Evolutionary conservation across 2,113 vertebrate genomes (phyloP).

Genomic region (Colinus virginianus): DNA sequence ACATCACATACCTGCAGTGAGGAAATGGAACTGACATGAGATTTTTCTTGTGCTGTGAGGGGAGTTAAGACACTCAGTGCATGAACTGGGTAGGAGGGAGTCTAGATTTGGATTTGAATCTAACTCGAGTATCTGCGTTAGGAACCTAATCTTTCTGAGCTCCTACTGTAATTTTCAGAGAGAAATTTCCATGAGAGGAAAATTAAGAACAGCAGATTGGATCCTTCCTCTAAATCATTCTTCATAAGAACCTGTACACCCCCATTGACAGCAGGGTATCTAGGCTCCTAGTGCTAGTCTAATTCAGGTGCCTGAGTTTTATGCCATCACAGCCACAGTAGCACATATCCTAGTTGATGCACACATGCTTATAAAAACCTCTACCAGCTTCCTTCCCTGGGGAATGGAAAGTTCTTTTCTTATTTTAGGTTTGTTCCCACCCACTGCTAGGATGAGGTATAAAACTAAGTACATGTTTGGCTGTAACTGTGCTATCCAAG

Average conservation of each 20-base stretch:
- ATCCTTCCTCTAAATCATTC: background rate
- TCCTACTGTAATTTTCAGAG: background rate
- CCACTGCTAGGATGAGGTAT: background rate
- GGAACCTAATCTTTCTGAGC: background rate
- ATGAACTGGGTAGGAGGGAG: too few species aligned
- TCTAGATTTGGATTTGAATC: background rate
- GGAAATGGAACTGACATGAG: background rate
- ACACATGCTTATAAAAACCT: background rate
- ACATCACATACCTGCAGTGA: too few species aligned
- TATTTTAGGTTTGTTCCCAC: background rate
- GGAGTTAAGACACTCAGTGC: background rate
- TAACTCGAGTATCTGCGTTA: background rate
- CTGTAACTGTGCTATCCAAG: background rate
- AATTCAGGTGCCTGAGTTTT: background rate
- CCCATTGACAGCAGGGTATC: background rate
- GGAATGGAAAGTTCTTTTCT: constrained; percentile 21
- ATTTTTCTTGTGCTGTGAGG: background rate
- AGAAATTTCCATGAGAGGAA: background rate
- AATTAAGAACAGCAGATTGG: background rate
- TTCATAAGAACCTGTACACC: background rate
- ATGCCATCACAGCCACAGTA: background rate
- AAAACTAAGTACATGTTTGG: background rate
- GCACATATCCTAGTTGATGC: background rate
- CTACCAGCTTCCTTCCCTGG: background rate
- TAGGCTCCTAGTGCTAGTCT: background rate